These are phyloP conservation scores for Euphonia xanthogaster DNA, from an alignment of 2,797 vertebrate species.

Conservation along the genomic window DNA sequence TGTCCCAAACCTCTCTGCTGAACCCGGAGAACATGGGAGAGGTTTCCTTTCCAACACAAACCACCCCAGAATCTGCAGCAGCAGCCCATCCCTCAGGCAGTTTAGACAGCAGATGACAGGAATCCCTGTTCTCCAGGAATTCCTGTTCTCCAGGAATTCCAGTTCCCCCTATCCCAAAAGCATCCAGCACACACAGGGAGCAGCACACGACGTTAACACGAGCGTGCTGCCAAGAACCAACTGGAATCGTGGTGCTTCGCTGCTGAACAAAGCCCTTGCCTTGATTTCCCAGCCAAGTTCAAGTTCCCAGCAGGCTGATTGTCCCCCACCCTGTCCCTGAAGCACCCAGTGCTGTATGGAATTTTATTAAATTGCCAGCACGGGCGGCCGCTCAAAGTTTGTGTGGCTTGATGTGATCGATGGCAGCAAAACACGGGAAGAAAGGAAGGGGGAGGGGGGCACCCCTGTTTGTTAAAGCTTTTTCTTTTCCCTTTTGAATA, in stretches of 20 bases:
- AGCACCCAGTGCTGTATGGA: slow-evolving; percentile 5
- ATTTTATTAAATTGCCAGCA: slow-evolving; percentile 45
- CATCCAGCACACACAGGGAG: background rate
- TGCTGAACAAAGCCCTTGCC: slow-evolving; percentile 26
- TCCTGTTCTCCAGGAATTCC: background rate
- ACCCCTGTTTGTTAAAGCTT: slow-evolving; percentile 38
- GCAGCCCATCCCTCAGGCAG: background rate
- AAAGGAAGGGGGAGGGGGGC: background rate
- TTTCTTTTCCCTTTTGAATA: slow-evolving; percentile 60
- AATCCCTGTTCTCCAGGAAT: background rate
- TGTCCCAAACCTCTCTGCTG: background rate
- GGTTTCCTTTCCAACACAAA: background rate
- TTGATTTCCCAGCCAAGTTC: slow-evolving; percentile 45
- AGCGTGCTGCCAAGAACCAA: background rate
- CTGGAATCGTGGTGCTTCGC: background rate
- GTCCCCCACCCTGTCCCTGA: background rate
- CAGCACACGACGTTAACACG: background rate
- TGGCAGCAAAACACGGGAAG: slow-evolving; percentile 22
- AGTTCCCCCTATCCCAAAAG: background rate
- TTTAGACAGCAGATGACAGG: background rate
- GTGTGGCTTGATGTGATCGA: background rate
- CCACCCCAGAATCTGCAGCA: rapidly evolving
- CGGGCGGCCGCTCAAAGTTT: slow-evolving; percentile 22
- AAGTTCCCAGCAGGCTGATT: slow-evolving; percentile 10
- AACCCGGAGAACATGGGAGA: rapidly evolving